These are phyloP conservation scores for Agriotes lineatus DNA, from an alignment of 2,888 invertebrate genomes.

Conservation along the genomic window DNA sequence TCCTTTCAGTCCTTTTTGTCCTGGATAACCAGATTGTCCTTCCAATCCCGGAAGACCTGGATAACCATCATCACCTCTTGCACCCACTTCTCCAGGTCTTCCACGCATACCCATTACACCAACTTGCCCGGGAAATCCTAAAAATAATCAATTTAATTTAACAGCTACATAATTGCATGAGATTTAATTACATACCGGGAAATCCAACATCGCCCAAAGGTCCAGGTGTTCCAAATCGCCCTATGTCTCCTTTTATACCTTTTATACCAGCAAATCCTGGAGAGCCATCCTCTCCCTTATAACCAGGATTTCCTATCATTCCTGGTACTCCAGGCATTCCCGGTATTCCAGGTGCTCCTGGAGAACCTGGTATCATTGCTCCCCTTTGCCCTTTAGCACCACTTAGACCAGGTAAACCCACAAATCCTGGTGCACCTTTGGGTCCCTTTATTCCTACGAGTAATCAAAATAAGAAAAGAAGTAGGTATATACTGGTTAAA, in stretches of 20 bases:
- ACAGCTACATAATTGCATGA: no score
- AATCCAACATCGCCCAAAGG: conserved; percentile 48
- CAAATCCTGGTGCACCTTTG: conserved; percentile 62
- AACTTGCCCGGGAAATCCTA: conserved; percentile 59
- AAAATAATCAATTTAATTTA: no score
- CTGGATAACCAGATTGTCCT: conserved; percentile 62
- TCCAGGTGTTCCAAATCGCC: conserved; percentile 50
- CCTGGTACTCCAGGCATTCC: conserved; percentile 59
- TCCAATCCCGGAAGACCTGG: conserved; percentile 63
- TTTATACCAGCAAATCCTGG: conserved; percentile 57
- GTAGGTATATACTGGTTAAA: background rate
- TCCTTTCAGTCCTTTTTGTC: conserved; percentile 69
- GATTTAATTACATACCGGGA: conserved; percentile 53
- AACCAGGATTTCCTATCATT: conserved; percentile 61
- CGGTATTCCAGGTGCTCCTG: conserved; percentile 62
- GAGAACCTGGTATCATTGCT: conserved; percentile 56
- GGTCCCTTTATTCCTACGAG: conserved; percentile 51
- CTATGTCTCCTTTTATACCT: conserved; percentile 60
- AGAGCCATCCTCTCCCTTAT: conserved; percentile 56
- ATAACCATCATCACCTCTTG: conserved; percentile 36
- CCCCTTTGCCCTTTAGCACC: conserved; percentile 61
- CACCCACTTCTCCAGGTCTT: conserved; percentile 45
- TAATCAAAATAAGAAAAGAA: background rate
- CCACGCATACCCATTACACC: conserved; percentile 56
- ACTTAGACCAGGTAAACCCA: conserved; percentile 50